Evolutionary conservation across 2,888 invertebrate genomes (phyloP), one percentile per base, ranked within the genome.

Genomic region (Melieria omissa): DNA sequence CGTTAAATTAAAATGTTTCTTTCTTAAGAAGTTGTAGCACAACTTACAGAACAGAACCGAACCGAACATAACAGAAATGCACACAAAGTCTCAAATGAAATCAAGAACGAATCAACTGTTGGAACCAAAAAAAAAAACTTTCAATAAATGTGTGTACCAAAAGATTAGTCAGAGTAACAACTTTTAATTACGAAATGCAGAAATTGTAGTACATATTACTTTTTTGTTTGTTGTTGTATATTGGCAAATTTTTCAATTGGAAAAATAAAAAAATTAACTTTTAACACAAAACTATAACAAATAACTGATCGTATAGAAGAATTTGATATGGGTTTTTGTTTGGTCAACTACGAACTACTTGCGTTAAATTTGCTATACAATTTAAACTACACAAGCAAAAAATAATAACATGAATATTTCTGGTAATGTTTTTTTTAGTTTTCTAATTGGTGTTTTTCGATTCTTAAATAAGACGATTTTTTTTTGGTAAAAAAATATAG

Each of bases 371-470:
- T 79, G 78, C 79, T 80, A 77, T 79, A 83, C 79, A 83, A 81
- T 77, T 79, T 80, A 80, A 78, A 81, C 84, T 85, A 85, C 84
- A 81, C 85, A 85, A 84, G 85, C 85, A 85, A 80, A 84, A 82
- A 80, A 73, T 73, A 73, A 58, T 67, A 29, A 60, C 68, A 74
- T 41, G 63, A 42, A 61, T 55, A 73, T 70, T 60, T 52, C 72
- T 71, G 62, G 45, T 70, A 49, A 44, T 69, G 65, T 60, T 74
- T 52, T 54, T 42, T 54, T 54, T 54, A 29, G 54, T 42, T 65
- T 16, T 63, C 9, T 12, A 14, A n/a, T 54, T 54, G 8, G 14
- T 52, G 41, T 46, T 12, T 63, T 57, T 62, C 6, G 46, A 69
- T 57, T 68, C 52, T 49, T 65, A 42, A 10, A 16, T n/a, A 58